phyloP scores from a whole-genome alignment of 2,113 vertebrate genomes.

The Hemichromis elongatus region DNA sequence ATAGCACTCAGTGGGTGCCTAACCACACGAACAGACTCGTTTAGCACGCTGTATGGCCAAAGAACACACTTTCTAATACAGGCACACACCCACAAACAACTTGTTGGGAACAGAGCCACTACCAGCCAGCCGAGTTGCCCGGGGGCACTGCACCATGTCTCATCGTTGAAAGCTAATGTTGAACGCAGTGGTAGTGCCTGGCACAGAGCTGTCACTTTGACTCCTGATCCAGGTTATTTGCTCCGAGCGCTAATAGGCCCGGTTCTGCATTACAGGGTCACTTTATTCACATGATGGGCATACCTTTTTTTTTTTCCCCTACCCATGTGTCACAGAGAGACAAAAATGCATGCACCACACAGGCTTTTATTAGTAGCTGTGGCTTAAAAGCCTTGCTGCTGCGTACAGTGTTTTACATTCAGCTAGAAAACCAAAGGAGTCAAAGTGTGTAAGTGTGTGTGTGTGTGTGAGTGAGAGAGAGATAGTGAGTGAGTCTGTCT shows the following conservation, averaged over 20 bases:
- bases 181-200: conserved; percentile 24
- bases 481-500: neutral
- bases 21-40: neutral
- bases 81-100: neutral
- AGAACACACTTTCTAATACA: neutral
- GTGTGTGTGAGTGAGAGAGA: neutral
- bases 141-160: conserved; percentile 37
- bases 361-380: conserved; percentile 17
- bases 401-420: conserved; percentile 23
- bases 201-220: conserved; percentile 59
- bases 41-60: neutral
- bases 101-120: conserved; percentile 21
- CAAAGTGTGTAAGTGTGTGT: neutral
- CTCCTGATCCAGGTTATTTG: conserved; percentile 58
- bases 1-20: neutral
- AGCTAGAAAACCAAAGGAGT: conserved; percentile 34
- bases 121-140: conserved; percentile 20
- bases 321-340: neutral
- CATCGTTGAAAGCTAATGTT: conserved; percentile 40
- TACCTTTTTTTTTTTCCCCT: neutral
- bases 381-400: conserved; percentile 45
- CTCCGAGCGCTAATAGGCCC: conserved; percentile 23
- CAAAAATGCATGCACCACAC: conserved; percentile 3
- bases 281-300: neutral
- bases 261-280: conserved; percentile 34